Conservation (phyloP, 2,888 invertebrate species). For the Andrena fulva region DNA sequence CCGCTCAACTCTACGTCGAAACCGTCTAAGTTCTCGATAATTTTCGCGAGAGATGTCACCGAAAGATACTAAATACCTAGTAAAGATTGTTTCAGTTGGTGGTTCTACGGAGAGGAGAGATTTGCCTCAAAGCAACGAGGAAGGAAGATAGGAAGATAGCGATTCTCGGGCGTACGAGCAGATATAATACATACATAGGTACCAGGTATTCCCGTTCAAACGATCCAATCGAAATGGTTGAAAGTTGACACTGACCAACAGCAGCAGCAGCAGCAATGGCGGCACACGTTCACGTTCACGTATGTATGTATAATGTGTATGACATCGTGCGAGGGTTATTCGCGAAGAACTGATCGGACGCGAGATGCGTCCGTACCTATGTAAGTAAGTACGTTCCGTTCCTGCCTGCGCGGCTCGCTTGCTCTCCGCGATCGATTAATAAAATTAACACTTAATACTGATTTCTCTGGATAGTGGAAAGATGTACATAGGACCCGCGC, state of each 20-base stretch:
- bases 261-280: slow-evolving; percentile 70
- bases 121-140: slow-evolving; percentile 21
- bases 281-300: slow-evolving; percentile 46
- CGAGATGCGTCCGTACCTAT: slow-evolving; percentile 32
- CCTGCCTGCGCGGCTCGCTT: slow-evolving; percentile 40
- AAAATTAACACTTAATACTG: slow-evolving; percentile 36
- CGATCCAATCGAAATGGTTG: slow-evolving; percentile 18
- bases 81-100: slow-evolving; percentile 3
- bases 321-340: slow-evolving; percentile 35
- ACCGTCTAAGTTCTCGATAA: background rate
- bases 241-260: slow-evolving; percentile 40
- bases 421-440: slow-evolving; percentile 51
- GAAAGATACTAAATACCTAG: slow-evolving; percentile 17
- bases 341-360: slow-evolving; percentile 50
- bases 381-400: slow-evolving; percentile 1
- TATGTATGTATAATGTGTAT: background rate
- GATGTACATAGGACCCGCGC: slow-evolving; percentile 13
- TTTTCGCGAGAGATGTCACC: background rate
- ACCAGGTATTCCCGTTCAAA: slow-evolving; percentile 9
- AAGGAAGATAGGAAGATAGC: slow-evolving; percentile 11
- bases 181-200: background rate
- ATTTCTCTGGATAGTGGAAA: background rate
- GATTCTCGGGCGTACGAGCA: slow-evolving; percentile 20
- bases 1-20: slow-evolving; percentile 7
- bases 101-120: background rate